Base-by-base conservation (phyloP, 2,113 vertebrate species). In the Paraplagusia blochii region DNA sequence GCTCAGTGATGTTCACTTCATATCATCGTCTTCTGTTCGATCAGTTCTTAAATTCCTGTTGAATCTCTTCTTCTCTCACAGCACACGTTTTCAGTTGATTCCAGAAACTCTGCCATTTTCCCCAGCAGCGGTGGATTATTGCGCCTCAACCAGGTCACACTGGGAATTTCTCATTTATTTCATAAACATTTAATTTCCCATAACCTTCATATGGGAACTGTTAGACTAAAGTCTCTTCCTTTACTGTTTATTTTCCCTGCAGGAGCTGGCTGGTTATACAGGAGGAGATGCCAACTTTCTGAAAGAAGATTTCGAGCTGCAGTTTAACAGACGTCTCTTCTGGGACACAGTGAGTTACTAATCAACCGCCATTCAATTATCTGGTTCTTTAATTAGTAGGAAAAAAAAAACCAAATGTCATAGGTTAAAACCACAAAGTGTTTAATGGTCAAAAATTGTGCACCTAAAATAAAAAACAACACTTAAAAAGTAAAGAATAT, bases 201-300 rank as follows among this genome's bases (percentile, higher is more conserved):
- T n/a, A n/a, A n/a, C n/a, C n/a, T n/a, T n/a, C n/a, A n/a, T n/a
- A n/a, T n/a, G n/a, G n/a, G n/a, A n/a, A n/a, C n/a, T n/a, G n/a
- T n/a, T n/a, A n/a, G n/a, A n/a, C n/a, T n/a, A n/a, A n/a, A n/a
- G n/a, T n/a, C n/a, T n/a, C n/a, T 38, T 38, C 36, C 9, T 38
- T 38, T 38, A 38, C 36, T 38, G 36, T 38, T 11, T n/a, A n/a
- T n/a, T n/a, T n/a, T n/a, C 18, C 6, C 42, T 63, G 3, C 83
- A 99, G 96, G 96, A 99, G 44, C 50, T 99, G 77, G 95, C 96
- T 0, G 96, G 96, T 35, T 99, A 95, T 83, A 92, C 94, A 0
- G 96, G 96, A 1, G 96, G 96, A 45, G 95, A 98, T 0, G 92
- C 94, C 85, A 92, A 86, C 72, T 98, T 98, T 82, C 63, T 99